Conservation (phyloP, 2,797 vertebrate genomes). For the Takifugu ocellatus region DNA sequence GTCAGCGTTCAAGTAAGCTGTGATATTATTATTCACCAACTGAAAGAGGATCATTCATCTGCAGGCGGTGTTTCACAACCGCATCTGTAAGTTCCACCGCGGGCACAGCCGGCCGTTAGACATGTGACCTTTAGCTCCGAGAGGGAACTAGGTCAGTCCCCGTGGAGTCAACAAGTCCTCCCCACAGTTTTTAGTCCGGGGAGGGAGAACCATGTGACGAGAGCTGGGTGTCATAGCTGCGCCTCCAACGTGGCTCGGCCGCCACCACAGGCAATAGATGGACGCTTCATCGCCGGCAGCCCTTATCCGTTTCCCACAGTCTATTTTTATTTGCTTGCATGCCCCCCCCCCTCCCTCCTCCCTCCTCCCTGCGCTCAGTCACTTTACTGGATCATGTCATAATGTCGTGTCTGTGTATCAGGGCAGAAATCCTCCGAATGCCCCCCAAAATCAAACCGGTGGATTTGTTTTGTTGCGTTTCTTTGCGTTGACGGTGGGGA, state of each 20-base stretch:
- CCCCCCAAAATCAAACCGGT: slow-evolving; percentile 8
- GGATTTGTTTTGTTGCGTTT: slow-evolving; percentile 7
- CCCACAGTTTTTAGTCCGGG: slow-evolving; percentile 25
- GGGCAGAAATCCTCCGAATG: slow-evolving; percentile 13
- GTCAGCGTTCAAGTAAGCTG: slow-evolving; percentile 1
- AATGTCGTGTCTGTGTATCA: background rate
- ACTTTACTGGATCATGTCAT: too few relatives aligned
- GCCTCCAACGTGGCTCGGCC: slow-evolving; percentile 16
- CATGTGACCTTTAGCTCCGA: slow-evolving; percentile 51
- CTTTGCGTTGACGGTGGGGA: too few relatives aligned
- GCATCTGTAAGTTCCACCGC: background rate
- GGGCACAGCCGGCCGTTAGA: slow-evolving; percentile 23
- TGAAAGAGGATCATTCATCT: too few relatives aligned
- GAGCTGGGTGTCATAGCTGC: slow-evolving; percentile 48
- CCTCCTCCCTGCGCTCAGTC: background rate
- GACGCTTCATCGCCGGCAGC: slow-evolving; percentile 24
- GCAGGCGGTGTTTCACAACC: background rate
- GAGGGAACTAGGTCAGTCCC: slow-evolving; percentile 55
- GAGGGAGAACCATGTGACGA: slow-evolving; percentile 33
- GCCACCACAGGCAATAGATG: slow-evolving; percentile 33
- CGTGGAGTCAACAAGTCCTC: slow-evolving; percentile 46
- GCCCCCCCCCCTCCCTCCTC: slow-evolving; percentile 5
- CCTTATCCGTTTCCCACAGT: slow-evolving; percentile 49
- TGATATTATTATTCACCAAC: background rate
- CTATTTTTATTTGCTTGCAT: slow-evolving; percentile 50